A percentile compares a stretch with the other conserved stretches of the same genome.
These are phyloP conservation scores for Muricea muricata DNA, from an alignment of 92 coral and sea anemone genomes.

Conservation along the genomic window DNA sequence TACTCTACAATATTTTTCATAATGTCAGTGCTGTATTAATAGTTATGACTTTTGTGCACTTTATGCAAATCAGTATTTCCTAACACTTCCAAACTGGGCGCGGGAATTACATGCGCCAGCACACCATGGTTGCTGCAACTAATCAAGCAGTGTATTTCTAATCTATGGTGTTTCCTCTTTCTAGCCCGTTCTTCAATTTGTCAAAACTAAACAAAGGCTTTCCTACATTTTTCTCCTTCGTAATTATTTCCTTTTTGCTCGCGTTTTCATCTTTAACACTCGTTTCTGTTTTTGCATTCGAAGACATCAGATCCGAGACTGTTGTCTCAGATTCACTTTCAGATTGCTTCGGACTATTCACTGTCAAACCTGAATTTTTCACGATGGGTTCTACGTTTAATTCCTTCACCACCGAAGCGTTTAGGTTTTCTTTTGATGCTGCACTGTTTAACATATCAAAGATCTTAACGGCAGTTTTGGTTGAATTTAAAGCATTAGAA, in stretches of 20 bases:
- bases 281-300: not conserved
- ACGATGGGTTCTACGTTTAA: not conserved
- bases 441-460: slow-evolving; percentile 19
- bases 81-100: too few species aligned
- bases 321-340: not conserved
- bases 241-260: slow-evolving; percentile 24
- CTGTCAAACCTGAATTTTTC: not conserved
- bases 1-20: not conserved
- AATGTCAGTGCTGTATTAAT: not conserved
- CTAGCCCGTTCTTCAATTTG: slow-evolving; percentile 17
- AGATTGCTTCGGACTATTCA: not conserved
- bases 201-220: slow-evolving; percentile 12
- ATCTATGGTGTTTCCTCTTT: slow-evolving; percentile 38
- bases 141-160: too few species aligned
- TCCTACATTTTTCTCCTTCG: not conserved
- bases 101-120: too few species aligned
- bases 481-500: slow-evolving; percentile 10
- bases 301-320: not conserved
- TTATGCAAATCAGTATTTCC: too few species aligned
- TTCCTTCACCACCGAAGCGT: not conserved
- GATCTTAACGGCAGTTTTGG: slow-evolving; percentile 18
- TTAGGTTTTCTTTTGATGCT: slow-evolving; percentile 13
- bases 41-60: too few species aligned
- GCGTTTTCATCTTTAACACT: slow-evolving; percentile 12
- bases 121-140: too few species aligned